Conservation (phyloP, 2,888 invertebrate species). For the Torymus auratus region DNA sequence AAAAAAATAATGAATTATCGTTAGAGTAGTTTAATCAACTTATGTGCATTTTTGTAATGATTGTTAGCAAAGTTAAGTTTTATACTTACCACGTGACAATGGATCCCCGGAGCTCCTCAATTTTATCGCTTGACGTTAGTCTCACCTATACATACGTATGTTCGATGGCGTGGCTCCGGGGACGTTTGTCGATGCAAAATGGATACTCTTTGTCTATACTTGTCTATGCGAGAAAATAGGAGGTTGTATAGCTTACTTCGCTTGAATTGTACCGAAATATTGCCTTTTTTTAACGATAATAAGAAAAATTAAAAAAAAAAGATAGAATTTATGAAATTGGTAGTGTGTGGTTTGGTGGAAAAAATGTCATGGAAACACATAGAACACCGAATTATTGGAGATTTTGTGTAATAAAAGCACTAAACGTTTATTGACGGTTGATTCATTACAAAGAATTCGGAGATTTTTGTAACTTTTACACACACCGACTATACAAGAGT, state of each 20-base stretch:
- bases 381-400: conserved; percentile 21
- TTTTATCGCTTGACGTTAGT: neutral
- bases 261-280: conserved; percentile 8
- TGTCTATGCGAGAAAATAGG: neutral
- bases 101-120: conserved; percentile 7
- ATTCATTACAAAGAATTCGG: conserved; percentile 16
- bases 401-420: conserved; percentile 30
- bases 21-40: conserved; percentile 31
- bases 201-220: conserved; percentile 56
- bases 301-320: conserved; percentile 17
- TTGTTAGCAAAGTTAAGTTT: conserved; percentile 50
- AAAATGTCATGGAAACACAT: neutral
- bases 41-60: conserved; percentile 43
- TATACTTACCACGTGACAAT: conserved; percentile 9
- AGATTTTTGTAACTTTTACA: conserved; percentile 41
- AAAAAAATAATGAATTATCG: conserved; percentile 17
- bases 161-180: neutral
- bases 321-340: conserved; percentile 5
- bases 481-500: neutral
- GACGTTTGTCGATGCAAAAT: conserved; percentile 37
- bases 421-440: conserved; percentile 20
- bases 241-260: conserved; percentile 5
- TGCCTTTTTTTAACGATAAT: conserved; percentile 10
- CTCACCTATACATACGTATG: neutral
- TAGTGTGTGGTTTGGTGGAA: conserved; percentile 2